Conservation (phyloP, 2,797 vertebrate species). For the Myioborus melanocephalus region DNA sequence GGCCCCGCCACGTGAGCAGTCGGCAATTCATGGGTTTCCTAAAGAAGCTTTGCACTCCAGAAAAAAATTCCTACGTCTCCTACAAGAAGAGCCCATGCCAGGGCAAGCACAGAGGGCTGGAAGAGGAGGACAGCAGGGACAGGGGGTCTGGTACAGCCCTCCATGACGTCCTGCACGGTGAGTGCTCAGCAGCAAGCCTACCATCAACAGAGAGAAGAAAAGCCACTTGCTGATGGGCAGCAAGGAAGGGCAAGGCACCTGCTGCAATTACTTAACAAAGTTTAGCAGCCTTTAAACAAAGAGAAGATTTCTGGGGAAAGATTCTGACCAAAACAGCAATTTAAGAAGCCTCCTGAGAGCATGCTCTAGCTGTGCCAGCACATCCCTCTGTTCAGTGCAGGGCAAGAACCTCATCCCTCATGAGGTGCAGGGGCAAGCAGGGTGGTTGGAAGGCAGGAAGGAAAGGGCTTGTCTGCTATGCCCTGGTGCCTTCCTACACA, state of each 20-base stretch:
- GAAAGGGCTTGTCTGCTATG: background rate
- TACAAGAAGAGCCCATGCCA: background rate
- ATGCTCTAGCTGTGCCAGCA: background rate
- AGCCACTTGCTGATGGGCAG: background rate
- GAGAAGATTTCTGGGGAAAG: background rate
- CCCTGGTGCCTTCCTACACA: accelerated
- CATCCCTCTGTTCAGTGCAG: background rate
- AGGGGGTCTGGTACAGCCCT: background rate
- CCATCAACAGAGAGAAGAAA: accelerated
- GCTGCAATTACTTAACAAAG: background rate
- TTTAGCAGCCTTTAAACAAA: background rate
- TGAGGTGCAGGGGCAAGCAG: background rate
- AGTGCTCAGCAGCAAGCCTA: background rate
- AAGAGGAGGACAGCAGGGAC: background rate
- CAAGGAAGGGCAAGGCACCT: background rate
- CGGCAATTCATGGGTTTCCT: accelerated
- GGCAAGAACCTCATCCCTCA: too few relatives aligned
- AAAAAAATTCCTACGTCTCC: background rate
- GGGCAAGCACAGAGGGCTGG: background rate
- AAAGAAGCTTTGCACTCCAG: background rate
- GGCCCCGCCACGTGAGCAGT: accelerated
- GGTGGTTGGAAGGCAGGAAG: background rate
- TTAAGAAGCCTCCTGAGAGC: background rate
- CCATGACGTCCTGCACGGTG: accelerated
- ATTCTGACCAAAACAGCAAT: background rate